Percentiles rank a stretch among this genome's conserved stretches.
These are phyloP conservation scores for Cyclophora punctaria DNA, from an alignment of 2,888 invertebrate genomes.

Conservation along the genomic window DNA sequence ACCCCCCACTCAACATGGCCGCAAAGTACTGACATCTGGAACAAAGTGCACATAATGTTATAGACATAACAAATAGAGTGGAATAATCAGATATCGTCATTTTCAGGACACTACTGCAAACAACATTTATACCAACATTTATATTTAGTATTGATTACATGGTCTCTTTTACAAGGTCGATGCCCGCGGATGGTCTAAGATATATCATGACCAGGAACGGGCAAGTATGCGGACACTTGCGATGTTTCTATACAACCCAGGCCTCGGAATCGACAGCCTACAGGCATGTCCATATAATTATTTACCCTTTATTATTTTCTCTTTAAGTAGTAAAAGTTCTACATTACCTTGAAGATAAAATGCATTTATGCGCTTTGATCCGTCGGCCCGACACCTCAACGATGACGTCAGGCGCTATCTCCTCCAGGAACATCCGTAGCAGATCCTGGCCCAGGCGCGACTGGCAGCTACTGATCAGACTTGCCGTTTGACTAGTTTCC, in stretches of 20 bases:
- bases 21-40: constrained; percentile 93
- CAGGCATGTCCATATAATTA: too few relatives aligned
- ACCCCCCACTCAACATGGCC: constrained; percentile 90
- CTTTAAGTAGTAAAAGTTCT: not conserved
- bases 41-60: constrained; percentile 2
- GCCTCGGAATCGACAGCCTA: too few relatives aligned
- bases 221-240: too few relatives aligned
- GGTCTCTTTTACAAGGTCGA: too few relatives aligned
- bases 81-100: too few relatives aligned
- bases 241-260: too few relatives aligned
- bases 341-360: constrained; percentile 82
- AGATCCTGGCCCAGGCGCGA: constrained; percentile 89
- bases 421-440: constrained; percentile 92
- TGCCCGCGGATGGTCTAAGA: too few relatives aligned
- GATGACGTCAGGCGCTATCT: constrained; percentile 91
- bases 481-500: constrained; percentile 54
- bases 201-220: too few relatives aligned
- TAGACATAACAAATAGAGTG: not conserved
- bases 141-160: too few relatives aligned
- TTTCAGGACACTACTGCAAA: too few relatives aligned
- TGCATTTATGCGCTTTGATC: constrained; percentile 93
- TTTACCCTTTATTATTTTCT: too few relatives aligned
- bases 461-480: constrained; percentile 57
- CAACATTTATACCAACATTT: too few relatives aligned
- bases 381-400: constrained; percentile 88